A percentile compares a stretch with the other conserved stretches of the same genome.
These are phyloP conservation scores for Anolis sagrei DNA, from an alignment of 2,113 vertebrate genomes.

Conservation along the genomic window DNA sequence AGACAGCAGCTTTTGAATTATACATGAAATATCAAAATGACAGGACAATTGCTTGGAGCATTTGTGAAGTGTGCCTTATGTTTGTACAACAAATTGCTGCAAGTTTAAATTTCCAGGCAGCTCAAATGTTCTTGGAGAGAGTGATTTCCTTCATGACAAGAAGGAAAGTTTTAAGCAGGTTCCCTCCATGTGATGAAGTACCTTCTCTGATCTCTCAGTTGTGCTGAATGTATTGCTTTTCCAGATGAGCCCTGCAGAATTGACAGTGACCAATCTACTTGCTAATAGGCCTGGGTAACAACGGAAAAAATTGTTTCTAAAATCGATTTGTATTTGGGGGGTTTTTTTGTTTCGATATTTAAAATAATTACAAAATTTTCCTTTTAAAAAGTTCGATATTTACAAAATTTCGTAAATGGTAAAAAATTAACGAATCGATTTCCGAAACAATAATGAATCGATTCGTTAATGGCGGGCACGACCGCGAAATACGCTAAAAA, in stretches of 20 bases:
- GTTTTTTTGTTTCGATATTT: no score
- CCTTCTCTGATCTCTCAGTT: not conserved
- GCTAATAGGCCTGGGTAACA: no score
- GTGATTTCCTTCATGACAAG: not conserved
- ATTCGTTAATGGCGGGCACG: no score
- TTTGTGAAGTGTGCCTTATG: constrained; percentile 25
- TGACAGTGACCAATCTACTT: not conserved
- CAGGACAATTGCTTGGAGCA: constrained; percentile 45
- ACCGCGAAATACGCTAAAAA: no score
- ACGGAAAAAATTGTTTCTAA: no score
- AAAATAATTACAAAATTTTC: no score
- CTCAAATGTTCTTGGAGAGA: not conserved
- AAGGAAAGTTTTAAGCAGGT: not conserved
- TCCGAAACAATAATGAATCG: no score
- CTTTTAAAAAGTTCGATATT: no score
- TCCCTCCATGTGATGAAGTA: not conserved
- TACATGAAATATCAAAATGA: constrained; percentile 29
- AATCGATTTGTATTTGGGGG: no score
- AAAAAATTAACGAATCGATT: no score
- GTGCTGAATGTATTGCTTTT: constrained; percentile 7
- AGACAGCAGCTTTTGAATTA: constrained; percentile 46
- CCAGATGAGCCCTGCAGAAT: not conserved
- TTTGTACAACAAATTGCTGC: constrained; percentile 16
- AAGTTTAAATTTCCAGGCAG: constrained; percentile 17
- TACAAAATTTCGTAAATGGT: no score